A percentile compares a stretch with the other conserved stretches of the same genome.
These are phyloP conservation scores for Hirudinaria manillensis DNA, from an alignment of 2,888 invertebrate genomes.

Conservation along the genomic window DNA sequence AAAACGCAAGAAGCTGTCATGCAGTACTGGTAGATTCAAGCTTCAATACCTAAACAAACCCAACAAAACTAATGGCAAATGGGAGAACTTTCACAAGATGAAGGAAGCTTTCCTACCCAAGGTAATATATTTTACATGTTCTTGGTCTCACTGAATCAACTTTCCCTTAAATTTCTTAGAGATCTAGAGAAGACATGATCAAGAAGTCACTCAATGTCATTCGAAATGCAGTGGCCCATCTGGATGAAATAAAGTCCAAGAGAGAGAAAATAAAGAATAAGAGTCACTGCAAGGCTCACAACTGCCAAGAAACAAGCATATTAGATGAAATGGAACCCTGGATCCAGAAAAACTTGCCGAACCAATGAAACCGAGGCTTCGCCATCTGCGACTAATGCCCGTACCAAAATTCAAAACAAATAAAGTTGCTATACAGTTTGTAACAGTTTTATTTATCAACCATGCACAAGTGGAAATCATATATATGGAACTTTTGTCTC, in stretches of 20 bases:
- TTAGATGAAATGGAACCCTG: slow-evolving; percentile 2
- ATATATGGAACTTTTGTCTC: no score
- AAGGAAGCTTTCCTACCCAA: no score
- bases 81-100: no score
- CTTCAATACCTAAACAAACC: no score
- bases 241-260: slow-evolving; percentile 15
- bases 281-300: not conserved
- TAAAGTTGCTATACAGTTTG: no score
- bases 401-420: no score
- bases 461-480: no score
- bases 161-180: not conserved
- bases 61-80: no score
- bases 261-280: not conserved
- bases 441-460: no score
- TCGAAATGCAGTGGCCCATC: not conserved
- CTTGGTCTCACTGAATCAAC: not conserved
- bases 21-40: not conserved
- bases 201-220: not conserved
- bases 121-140: no score
- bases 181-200: slow-evolving; percentile 12
- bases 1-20: not conserved
- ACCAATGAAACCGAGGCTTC: no score
- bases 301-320: not conserved
- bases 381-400: no score
- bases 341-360: not conserved